Evolutionary conservation across 2,888 invertebrate species (phyloP).

Genomic region (Thereva nobilitata): DNA sequence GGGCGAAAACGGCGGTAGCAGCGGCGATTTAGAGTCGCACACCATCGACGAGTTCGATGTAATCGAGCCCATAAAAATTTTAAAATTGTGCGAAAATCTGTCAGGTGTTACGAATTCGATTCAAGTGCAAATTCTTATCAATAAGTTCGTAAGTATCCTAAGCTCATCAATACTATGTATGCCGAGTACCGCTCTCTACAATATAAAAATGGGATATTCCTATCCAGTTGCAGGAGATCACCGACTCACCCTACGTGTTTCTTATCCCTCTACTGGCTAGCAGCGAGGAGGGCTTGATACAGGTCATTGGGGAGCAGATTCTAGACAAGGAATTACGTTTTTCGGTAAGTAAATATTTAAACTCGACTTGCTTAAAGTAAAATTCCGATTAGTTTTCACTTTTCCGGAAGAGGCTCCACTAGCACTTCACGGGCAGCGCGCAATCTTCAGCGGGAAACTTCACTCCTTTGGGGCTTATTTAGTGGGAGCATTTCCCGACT

Average conservation of each 20-base stretch:
- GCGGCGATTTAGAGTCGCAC: conserved; percentile 9
- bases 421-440: too few species aligned
- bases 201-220: neutral
- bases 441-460: too few species aligned
- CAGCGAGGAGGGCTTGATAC: conserved; percentile 18
- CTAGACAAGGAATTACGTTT: conserved; percentile 10
- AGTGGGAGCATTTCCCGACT: too few species aligned
- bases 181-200: neutral
- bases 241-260: conserved; percentile 3
- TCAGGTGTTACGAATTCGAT: conserved; percentile 35
- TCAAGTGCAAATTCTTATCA: conserved; percentile 33
- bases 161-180: too few species aligned
- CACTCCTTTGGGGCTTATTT: too few species aligned
- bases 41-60: conserved; percentile 16
- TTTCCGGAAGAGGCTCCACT: too few species aligned
- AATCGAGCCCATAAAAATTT: conserved; percentile 34
- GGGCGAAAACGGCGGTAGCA: neutral
- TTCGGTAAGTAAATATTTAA: conserved; percentile 1
- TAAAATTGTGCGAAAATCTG: conserved; percentile 34
- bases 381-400: too few species aligned
- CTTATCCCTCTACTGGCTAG: conserved; percentile 4
- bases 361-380: too few species aligned
- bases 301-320: conserved; percentile 11
- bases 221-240: conserved; percentile 10
- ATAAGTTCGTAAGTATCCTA: conserved; percentile 36